Evolutionary conservation across 1,140 invertebrate genomes (phyloP), one percentile per base, ranked within the genome.

Genomic region (Listronotus oregonensis): DNA sequence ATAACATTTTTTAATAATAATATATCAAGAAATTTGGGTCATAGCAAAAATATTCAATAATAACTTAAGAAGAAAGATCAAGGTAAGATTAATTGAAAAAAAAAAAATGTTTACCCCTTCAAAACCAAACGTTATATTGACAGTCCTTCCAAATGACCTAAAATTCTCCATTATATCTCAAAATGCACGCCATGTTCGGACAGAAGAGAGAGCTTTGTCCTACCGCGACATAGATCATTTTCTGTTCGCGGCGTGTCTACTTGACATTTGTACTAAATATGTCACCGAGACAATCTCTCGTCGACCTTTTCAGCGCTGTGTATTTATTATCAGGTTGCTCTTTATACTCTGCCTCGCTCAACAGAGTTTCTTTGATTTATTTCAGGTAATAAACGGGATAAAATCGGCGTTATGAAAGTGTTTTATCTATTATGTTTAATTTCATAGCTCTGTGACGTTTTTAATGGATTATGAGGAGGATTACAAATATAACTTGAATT

Each of bases 221-320:
- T n/a, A 14, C 47, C 37, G 6, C 49, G 17, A 32, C 60, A 56
- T 64, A 64, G 51, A 64, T 64, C 61, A 64, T 64, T 40, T 56
- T 56, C 61, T 46, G 40, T 15, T 10, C 10, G 11, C 27, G 14
- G 15, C 9, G 8, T 11, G 31, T 57, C 59, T 43, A 56, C 61
- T 64, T 64, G 61, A 56, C 61, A 64, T 64, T 64, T 64, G 43
- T 52, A 64, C 61, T 64, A 64, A 64, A 64, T 56, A 64, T 64
- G 61, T 64, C 61, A 64, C 61, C 61, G 39, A 56, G 52, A 64
- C 61, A 64, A 64, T 64, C 51, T 64, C 51, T 56, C n/a, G 60
- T 54, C 60, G 61, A 64, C 61, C 61, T 64, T 64, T 64, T 64
- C 61, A 64, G 21, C 61, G 32, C 15, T 42, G 15, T 11, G 31